Conservation (phyloP, 53 echinoderm and acorn worm species). For the Echinarachnius parma region DNA sequence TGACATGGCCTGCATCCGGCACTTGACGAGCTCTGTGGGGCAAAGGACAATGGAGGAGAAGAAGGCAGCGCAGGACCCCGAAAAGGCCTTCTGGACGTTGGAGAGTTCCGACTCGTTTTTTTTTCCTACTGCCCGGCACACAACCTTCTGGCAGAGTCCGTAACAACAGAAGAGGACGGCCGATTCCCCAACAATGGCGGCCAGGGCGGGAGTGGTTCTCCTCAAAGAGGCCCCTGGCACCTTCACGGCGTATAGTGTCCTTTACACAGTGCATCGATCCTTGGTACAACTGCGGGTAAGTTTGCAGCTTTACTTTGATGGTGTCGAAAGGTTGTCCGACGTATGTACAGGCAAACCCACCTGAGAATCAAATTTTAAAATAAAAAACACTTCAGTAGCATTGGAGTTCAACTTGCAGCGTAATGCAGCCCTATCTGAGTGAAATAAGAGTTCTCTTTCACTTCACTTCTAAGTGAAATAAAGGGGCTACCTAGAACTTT, state of each 20-base stretch:
- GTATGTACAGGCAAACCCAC: slow-evolving; percentile 78
- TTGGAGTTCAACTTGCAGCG: too few species aligned
- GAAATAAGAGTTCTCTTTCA: too few species aligned
- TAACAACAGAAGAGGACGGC: slow-evolving; percentile 86
- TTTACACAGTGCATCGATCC: slow-evolving; percentile 67
- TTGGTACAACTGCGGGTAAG: slow-evolving; percentile 83
- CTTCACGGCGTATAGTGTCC: slow-evolving; percentile 65
- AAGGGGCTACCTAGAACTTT: too few species aligned
- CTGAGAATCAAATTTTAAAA: slow-evolving; percentile 47
- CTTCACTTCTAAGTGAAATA: neutral
- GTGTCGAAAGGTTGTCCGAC: slow-evolving; percentile 97
- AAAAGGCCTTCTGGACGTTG: slow-evolving; percentile 67
- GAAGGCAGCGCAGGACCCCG: slow-evolving; percentile 85
- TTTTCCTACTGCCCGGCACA: slow-evolving; percentile 49
- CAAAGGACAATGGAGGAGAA: slow-evolving; percentile 93
- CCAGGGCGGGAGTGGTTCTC: slow-evolving; percentile 89
- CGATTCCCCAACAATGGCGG: slow-evolving; percentile 83
- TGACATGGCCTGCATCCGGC: slow-evolving; percentile 87
- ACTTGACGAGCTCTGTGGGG: slow-evolving; percentile 98
- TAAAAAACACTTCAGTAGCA: neutral
- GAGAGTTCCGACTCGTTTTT: slow-evolving; percentile 55
- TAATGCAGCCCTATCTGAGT: too few species aligned
- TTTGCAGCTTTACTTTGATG: slow-evolving; percentile 93
- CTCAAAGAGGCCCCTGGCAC: slow-evolving; percentile 76
- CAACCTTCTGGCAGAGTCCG: slow-evolving; percentile 83